A percentile compares a stretch with the other conserved stretches of the same genome.
These are phyloP conservation scores for Mellilla xanthometata DNA, from an alignment of 2,888 invertebrate species.

Conservation along the genomic window DNA sequence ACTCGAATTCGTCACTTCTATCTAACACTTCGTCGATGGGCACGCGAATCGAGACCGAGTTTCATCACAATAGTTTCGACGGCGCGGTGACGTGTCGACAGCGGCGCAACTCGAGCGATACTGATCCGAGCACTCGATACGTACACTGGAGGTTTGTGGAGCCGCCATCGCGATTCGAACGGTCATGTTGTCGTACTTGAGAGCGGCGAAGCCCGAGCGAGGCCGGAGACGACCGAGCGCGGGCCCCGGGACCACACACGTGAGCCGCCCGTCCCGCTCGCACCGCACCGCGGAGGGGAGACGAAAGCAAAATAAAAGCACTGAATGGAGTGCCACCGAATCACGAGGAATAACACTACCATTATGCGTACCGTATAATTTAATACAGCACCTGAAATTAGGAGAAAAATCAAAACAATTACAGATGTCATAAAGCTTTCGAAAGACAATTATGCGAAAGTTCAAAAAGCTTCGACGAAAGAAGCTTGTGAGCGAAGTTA, in stretches of 20 bases:
- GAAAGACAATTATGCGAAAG: too few relatives aligned
- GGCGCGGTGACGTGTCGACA: constrained; percentile 57
- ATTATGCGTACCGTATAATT: constrained; percentile 42
- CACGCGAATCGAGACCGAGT: constrained; percentile 68
- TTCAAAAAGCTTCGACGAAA: too few relatives aligned
- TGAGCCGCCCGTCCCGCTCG: constrained; percentile 60
- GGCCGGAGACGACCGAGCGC: constrained; percentile 58
- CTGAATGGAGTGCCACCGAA: constrained; percentile 66
- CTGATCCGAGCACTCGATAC: constrained; percentile 61
- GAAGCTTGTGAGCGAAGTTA: too few relatives aligned
- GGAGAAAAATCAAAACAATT: constrained; percentile 21
- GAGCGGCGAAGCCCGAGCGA: constrained; percentile 59
- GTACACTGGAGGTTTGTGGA: constrained; percentile 75
- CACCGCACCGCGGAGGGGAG: constrained; percentile 52
- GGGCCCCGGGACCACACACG: constrained; percentile 74
- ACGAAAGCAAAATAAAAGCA: constrained; percentile 71
- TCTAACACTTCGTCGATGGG: constrained; percentile 68
- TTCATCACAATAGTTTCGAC: constrained; percentile 52
- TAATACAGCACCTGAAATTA: constrained; percentile 35
- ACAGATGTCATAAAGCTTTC: background rate
- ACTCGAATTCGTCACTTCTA: constrained; percentile 72
- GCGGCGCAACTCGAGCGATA: constrained; percentile 70
- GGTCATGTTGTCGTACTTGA: constrained; percentile 76
- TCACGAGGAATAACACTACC: constrained; percentile 47
- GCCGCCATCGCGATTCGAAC: constrained; percentile 79